These are phyloP conservation scores for Anguilla anguilla DNA, from an alignment of 2,797 vertebrate species.

Conservation along the genomic window DNA sequence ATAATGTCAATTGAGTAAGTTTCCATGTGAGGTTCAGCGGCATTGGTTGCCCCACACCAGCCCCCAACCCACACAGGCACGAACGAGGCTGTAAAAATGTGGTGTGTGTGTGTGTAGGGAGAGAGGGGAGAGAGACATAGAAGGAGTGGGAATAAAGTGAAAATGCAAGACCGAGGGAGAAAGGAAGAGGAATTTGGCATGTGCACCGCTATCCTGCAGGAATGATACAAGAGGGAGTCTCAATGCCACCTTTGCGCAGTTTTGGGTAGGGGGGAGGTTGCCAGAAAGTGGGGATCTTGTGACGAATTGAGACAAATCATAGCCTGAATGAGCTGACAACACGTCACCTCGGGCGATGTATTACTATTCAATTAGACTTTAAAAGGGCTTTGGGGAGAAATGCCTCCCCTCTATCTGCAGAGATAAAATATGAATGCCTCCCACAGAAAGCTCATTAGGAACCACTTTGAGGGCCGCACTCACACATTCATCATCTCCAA, in stretches of 20 bases:
- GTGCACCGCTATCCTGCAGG: conserved; percentile 53
- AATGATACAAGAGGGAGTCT: conserved; percentile 69
- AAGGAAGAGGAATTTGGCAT: conserved; percentile 40
- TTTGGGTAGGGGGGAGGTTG: conserved; percentile 62
- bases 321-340: conserved; percentile 77
- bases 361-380: conserved; percentile 82
- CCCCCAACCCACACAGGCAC: background rate
- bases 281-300: conserved; percentile 69
- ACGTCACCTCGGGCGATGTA: conserved; percentile 71
- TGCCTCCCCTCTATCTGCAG: conserved; percentile 68
- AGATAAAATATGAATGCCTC: conserved; percentile 76
- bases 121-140: conserved; percentile 1
- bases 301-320: conserved; percentile 79
- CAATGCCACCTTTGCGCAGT: conserved; percentile 67
- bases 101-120: background rate
- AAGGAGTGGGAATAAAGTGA: conserved; percentile 10
- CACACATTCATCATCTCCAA: conserved; percentile 67
- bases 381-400: conserved; percentile 71
- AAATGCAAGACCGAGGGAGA: conserved; percentile 6
- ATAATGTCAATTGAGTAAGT: conserved; percentile 62
- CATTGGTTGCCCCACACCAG: conserved; percentile 24
- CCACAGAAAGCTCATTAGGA: conserved; percentile 72
- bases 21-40: conserved; percentile 52
- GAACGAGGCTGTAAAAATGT: background rate
- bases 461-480: conserved; percentile 67